Base-by-base conservation (phyloP, 2,113 vertebrate genomes). In the Taxidea taxus region DNA sequence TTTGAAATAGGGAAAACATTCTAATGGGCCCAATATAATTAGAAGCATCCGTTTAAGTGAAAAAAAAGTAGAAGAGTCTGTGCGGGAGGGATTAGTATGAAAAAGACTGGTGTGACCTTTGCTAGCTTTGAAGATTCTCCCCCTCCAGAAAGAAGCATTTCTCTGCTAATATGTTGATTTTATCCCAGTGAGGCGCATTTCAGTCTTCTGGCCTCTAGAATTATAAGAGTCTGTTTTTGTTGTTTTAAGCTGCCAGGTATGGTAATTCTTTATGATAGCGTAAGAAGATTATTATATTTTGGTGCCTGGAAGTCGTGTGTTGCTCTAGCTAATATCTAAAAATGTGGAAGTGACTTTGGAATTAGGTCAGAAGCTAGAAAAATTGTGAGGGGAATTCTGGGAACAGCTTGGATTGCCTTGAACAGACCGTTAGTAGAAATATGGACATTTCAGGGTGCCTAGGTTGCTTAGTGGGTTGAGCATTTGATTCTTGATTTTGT, bases 31-130 rank as follows among this genome's bases (percentile, higher is more conserved):
- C 13, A 34, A 58, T 23, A 8, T 49, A 80, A 78, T 34, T 4
- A 49, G 37, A 49, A 72, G 51, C 0, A 0, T 18, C 34, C 4
- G 56, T 23, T n/a, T 8, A 66, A n/a, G 14, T 27, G 0, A 68
- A 91, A 91, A 82, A 29, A 68, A 47, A 54, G 6, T 15, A 86
- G 42, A 81, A 54, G 1, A 78, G 25, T 54, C 3, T 9, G 3
- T 18, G 14, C 60, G 3, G 84, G 15, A 37, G 13, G 44, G 7
- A 21, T 31, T 23, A 81, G 23, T 0, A 1, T 68, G 64, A 75
- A 23, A n/a, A 96, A 91, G 34, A 82, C 6, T 81, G 42, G 3
- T 49, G 7, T 39, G 25, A 20, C 1, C 10, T 15, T 66, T 31
- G 2, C 0, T 84, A 49, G 1, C 54, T 68, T 44, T 81, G 66